A percentile compares a stretch with the other conserved stretches of the same genome.
These are phyloP conservation scores for Globia sparganii DNA, from an alignment of 2,888 invertebrate genomes.

Conservation along the genomic window DNA sequence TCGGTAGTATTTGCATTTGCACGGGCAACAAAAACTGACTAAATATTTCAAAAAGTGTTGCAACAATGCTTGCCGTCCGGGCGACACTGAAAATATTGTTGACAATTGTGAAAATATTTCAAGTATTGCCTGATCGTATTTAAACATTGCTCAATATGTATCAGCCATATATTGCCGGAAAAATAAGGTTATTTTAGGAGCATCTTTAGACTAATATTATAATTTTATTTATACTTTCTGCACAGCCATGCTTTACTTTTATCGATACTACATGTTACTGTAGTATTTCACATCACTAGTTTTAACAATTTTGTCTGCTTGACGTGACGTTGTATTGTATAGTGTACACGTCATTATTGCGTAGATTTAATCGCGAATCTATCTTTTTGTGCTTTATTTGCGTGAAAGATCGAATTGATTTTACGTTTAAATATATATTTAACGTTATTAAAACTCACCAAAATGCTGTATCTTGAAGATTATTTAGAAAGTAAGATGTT, in stretches of 20 bases:
- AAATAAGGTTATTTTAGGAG: background rate
- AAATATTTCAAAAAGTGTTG: background rate
- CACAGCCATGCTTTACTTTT: background rate
- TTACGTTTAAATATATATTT: slow-evolving; percentile 43
- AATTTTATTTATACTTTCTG: background rate
- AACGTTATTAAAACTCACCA: slow-evolving; percentile 79
- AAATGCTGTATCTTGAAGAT: slow-evolving; percentile 99
- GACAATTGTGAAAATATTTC: background rate
- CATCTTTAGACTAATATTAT: background rate
- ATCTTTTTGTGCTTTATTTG: slow-evolving; percentile 47
- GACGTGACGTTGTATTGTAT: slow-evolving; percentile 68
- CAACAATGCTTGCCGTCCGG: background rate
- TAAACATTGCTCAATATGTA: background rate
- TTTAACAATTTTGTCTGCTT: slow-evolving; percentile 56
- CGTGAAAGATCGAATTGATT: slow-evolving; percentile 42
- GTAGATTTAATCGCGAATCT: slow-evolving; percentile 46
- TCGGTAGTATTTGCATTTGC: background rate
- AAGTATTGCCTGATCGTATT: background rate
- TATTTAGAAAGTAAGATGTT: slow-evolving; percentile 98
- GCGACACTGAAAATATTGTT: background rate
- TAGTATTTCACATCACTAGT: slow-evolving; percentile 53
- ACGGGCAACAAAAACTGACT: background rate
- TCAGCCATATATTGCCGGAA: background rate
- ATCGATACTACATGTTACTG: slow-evolving; percentile 32
- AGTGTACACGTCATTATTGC: slow-evolving; percentile 73